Conservation (phyloP, 2,113 vertebrate genomes). For the Poecile atricapillus region DNA sequence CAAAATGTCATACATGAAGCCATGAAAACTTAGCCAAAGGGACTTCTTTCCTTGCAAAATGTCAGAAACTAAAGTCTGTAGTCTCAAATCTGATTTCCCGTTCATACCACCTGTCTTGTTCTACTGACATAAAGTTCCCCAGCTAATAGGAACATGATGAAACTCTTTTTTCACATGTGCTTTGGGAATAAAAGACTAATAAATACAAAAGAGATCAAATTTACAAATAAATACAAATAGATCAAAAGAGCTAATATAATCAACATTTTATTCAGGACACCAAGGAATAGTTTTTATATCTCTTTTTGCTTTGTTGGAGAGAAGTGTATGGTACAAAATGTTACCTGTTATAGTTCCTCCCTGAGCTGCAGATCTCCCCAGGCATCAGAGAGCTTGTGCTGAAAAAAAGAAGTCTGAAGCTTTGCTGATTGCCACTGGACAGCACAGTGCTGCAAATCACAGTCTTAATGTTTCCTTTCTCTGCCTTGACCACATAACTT, state of each 20-base stretch:
- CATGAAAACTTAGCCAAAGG: slow-evolving; percentile 33
- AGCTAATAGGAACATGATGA: background rate
- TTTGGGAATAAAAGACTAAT: background rate
- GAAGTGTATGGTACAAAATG: background rate
- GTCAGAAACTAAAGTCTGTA: slow-evolving; percentile 31
- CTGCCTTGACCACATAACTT: background rate
- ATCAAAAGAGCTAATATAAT: background rate
- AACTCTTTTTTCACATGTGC: background rate
- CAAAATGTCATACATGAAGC: slow-evolving; percentile 49
- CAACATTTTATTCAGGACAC: background rate
- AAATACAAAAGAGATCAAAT: background rate
- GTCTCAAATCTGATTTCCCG: slow-evolving; percentile 19
- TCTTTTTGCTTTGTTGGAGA: background rate
- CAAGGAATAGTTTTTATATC: background rate
- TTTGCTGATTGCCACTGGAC: background rate
- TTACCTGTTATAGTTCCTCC: background rate
- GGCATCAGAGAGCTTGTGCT: background rate
- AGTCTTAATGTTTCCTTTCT: background rate
- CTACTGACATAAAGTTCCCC: background rate
- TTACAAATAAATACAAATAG: background rate
- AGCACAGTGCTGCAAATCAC: background rate
- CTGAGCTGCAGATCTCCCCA: background rate
- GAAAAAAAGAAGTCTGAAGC: background rate
- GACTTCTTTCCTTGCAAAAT: slow-evolving; percentile 17
- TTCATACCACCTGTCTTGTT: background rate